These are phyloP conservation scores for Rhinichthys klamathensis DNA, from an alignment of 2,113 vertebrate genomes.

Conservation along the genomic window DNA sequence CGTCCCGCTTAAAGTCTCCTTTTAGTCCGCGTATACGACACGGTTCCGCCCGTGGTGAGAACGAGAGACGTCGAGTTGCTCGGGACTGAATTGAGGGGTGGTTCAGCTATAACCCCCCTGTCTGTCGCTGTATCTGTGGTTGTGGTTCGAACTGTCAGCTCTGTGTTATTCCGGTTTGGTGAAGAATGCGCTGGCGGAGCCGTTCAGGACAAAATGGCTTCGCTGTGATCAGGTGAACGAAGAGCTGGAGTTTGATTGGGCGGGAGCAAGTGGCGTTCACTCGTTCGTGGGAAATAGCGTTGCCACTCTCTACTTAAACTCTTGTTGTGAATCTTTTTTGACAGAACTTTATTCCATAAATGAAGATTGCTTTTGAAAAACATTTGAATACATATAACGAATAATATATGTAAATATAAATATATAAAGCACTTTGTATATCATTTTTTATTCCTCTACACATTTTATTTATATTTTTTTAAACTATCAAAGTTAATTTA, in stretches of 20 bases:
- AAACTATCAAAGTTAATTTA: background rate
- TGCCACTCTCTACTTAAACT: background rate
- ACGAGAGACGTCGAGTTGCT: background rate
- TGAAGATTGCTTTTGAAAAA: background rate
- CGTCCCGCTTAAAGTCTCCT: conserved; percentile 39
- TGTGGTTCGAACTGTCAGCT: conserved; percentile 45
- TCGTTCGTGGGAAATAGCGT: background rate
- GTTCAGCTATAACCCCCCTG: background rate
- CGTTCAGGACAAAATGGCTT: conserved; percentile 82
- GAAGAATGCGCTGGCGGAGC: conserved; percentile 57
- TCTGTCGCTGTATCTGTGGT: background rate
- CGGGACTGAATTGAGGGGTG: background rate
- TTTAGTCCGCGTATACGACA: conserved; percentile 13
- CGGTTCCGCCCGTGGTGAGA: conserved; percentile 3
- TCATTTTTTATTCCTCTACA: background rate
- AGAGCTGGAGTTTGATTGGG: conserved; percentile 59
- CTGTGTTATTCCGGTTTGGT: conserved; percentile 56
- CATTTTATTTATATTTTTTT: background rate
- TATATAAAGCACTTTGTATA: too few relatives aligned
- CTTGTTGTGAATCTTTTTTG: background rate
- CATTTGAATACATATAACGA: background rate
- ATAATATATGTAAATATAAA: background rate
- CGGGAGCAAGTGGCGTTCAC: conserved; percentile 12
- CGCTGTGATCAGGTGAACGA: conserved; percentile 80
- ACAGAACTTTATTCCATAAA: background rate